These are phyloP conservation scores for Caenorhabditis imperialis DNA, from an alignment of 2,888 invertebrate genomes.

Conservation along the genomic window DNA sequence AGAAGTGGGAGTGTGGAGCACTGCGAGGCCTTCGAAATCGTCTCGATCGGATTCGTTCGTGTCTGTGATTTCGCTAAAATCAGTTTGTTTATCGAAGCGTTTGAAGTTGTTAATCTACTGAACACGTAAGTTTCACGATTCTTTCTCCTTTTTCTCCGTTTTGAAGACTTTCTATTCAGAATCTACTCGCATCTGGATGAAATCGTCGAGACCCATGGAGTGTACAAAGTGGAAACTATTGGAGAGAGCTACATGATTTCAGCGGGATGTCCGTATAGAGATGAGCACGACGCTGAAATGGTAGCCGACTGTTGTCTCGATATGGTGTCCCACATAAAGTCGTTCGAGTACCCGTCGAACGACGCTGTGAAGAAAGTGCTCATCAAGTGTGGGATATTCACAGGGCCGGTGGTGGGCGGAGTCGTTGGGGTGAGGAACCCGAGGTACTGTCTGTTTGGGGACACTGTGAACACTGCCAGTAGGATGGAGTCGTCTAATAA, in stretches of 20 bases:
- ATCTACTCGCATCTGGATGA: slow-evolving; percentile 85
- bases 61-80: slow-evolving; percentile 91
- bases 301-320: slow-evolving; percentile 68
- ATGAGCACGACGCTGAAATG: slow-evolving; percentile 64
- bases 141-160: too few relatives aligned
- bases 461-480: slow-evolving; percentile 70
- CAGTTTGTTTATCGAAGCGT: slow-evolving; percentile 93
- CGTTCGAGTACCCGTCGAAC: slow-evolving; percentile 50
- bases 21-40: slow-evolving; percentile 91
- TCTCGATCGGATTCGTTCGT: slow-evolving; percentile 95
- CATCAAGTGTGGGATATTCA: slow-evolving; percentile 61
- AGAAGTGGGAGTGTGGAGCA: slow-evolving; percentile 59
- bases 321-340: slow-evolving; percentile 59
- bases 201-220: slow-evolving; percentile 91
- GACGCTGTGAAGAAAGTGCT: slow-evolving; percentile 51
- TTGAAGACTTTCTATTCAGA: slow-evolving; percentile 23
- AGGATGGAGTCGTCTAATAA: slow-evolving; percentile 70
- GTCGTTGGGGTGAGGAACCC: slow-evolving; percentile 69
- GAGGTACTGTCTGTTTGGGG: slow-evolving; percentile 71
- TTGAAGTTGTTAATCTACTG: slow-evolving; percentile 97
- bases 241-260: slow-evolving; percentile 72
- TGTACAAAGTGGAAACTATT: slow-evolving; percentile 82
- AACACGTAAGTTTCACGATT: slow-evolving; percentile 83
- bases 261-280: slow-evolving; percentile 66
- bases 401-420: slow-evolving; percentile 69